Conservation (phyloP, 2,888 invertebrate species). For the Drosophila robusta region DNA sequence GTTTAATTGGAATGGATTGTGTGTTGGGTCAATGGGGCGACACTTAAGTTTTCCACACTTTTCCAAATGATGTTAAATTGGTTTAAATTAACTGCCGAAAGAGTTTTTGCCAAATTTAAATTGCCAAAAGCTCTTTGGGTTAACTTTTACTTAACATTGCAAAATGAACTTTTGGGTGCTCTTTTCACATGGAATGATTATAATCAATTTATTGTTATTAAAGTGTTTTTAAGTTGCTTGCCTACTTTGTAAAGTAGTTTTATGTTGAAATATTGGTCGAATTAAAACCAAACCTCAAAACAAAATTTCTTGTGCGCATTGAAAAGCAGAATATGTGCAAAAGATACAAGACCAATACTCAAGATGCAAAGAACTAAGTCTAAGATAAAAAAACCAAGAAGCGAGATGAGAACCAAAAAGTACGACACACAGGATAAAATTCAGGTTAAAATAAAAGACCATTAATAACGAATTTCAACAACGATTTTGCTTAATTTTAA, state of each 20-base stretch:
- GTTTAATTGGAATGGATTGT: slow-evolving; percentile 67
- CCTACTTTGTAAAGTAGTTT: not conserved
- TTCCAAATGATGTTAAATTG: slow-evolving; percentile 47
- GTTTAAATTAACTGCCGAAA: slow-evolving; percentile 43
- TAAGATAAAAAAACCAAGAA: not conserved
- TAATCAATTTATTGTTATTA: slow-evolving; percentile 18
- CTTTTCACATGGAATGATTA: slow-evolving; percentile 19
- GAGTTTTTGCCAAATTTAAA: slow-evolving; percentile 20
- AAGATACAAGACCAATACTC: too few relatives aligned
- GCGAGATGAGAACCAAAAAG: not conserved
- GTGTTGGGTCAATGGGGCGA: slow-evolving; percentile 44
- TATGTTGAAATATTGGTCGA: not conserved
- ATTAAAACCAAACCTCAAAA: too few relatives aligned
- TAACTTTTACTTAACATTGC: slow-evolving; percentile 16
- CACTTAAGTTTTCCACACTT: slow-evolving; percentile 38
- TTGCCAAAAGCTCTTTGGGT: slow-evolving; percentile 13
- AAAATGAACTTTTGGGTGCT: slow-evolving; percentile 20
- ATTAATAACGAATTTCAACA: too few relatives aligned
- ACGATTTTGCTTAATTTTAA: too few relatives aligned
- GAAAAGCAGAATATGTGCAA: too few relatives aligned
- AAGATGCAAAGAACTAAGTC: not conserved
- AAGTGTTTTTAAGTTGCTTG: slow-evolving; percentile 5
- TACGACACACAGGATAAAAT: too few relatives aligned
- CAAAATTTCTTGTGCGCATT: too few relatives aligned
- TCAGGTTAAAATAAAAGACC: too few relatives aligned